phyloP scores from a whole-genome alignment of 2,888 invertebrate species.

The Chrysopilus asiliformis region DNA sequence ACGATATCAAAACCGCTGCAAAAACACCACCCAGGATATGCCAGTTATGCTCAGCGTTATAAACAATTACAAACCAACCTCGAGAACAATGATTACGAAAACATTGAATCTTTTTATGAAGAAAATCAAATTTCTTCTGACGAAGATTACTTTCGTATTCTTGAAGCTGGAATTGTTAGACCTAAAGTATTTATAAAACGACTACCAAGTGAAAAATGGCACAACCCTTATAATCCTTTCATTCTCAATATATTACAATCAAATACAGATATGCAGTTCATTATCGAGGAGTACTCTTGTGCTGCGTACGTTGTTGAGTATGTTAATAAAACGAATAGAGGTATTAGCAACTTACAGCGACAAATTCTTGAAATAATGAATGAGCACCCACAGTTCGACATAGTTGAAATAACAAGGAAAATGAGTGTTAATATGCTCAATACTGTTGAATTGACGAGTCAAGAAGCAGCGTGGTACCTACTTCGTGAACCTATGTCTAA shows the following conservation, averaged over 20 bases:
- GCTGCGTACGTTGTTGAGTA: constrained; percentile 32
- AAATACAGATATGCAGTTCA: constrained; percentile 30
- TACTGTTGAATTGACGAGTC: too few relatives aligned
- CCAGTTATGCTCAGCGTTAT: constrained; percentile 13
- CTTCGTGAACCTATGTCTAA: constrained; percentile 33
- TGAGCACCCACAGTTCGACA: constrained; percentile 27
- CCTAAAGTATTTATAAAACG: constrained; percentile 27
- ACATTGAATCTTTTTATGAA: constrained; percentile 21
- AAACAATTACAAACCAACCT: constrained; percentile 18
- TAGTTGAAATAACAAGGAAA: constrained; percentile 20
- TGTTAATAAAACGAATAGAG: constrained; percentile 27
- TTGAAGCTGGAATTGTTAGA: constrained; percentile 24
- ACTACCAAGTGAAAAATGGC: constrained; percentile 26
- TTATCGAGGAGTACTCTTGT: constrained; percentile 33
- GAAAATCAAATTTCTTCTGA: constrained; percentile 21
- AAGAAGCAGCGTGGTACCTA: constrained; percentile 37
- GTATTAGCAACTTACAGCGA: constrained; percentile 22
- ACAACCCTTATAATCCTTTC: constrained; percentile 31
- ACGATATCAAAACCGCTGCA: constrained; percentile 19
- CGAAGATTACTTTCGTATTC: constrained; percentile 20
- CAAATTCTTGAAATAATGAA: constrained; percentile 21
- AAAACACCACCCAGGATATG: constrained; percentile 20
- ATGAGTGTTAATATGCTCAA: constrained; percentile 24
- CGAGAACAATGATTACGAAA: constrained; percentile 20
- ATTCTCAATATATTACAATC: constrained; percentile 23